A percentile compares a stretch with the other conserved stretches of the same genome.
phyloP scores from a whole-genome alignment of 2,797 vertebrate genomes.

The Cossypha heuglini region DNA sequence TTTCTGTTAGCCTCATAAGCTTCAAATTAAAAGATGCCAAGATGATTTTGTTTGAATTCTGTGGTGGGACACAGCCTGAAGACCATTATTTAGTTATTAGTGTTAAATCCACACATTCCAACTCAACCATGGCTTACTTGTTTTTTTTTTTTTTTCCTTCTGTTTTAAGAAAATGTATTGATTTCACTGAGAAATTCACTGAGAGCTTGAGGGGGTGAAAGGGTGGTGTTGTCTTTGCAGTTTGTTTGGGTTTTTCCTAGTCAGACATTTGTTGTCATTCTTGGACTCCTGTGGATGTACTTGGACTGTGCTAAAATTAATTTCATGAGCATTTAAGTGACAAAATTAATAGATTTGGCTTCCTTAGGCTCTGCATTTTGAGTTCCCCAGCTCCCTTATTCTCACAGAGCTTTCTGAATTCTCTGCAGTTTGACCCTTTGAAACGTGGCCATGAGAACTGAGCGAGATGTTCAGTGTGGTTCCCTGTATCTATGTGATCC shows the following conservation, averaged over 20 bases:
- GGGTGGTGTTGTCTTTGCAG: accelerated
- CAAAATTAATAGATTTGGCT: background rate
- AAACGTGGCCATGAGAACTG: background rate
- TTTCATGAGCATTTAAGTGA: background rate
- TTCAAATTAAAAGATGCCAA: background rate
- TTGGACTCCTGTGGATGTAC: background rate
- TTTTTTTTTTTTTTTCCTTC: too few species aligned
- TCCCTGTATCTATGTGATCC: background rate
- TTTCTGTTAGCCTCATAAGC: background rate
- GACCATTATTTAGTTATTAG: background rate
- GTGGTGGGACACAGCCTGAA: background rate
- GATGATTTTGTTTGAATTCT: background rate
- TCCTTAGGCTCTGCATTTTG: background rate
- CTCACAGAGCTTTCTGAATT: background rate
- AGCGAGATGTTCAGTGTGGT: accelerated
- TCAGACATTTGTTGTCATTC: background rate
- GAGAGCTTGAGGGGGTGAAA: background rate
- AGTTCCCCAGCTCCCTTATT: background rate
- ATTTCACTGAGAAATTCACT: background rate
- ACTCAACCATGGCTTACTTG: accelerated
- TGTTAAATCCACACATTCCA: background rate
- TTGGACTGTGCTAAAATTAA: background rate
- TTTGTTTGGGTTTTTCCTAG: background rate
- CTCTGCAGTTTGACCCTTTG: background rate
- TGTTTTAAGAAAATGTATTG: background rate